phyloP scores from a whole-genome alignment of 2,888 invertebrate species.

The Catotricha subobsoleta region DNA sequence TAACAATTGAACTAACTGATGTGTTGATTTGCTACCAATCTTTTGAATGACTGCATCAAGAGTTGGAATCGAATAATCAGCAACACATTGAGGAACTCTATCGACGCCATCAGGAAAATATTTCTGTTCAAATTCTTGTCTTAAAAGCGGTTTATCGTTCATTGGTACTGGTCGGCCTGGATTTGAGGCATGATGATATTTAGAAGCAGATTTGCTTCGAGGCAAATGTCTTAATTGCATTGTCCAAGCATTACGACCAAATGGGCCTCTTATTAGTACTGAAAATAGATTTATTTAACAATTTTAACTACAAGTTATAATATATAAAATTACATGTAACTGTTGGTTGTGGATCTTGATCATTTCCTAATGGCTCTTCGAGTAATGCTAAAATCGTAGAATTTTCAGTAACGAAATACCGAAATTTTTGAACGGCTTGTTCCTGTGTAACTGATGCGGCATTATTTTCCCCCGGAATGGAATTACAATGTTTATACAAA shows the following conservation, averaged over 20 bases:
- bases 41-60: constrained; percentile 53
- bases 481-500: constrained; percentile 55
- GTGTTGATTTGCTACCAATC: constrained; percentile 32
- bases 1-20: constrained; percentile 51
- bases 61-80: constrained; percentile 81
- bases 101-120: constrained; percentile 69
- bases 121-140: constrained; percentile 49
- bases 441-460: constrained; percentile 21
- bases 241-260: constrained; percentile 91
- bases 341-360: constrained; percentile 85
- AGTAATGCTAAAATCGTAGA: constrained; percentile 72
- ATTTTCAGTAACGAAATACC: constrained; percentile 85
- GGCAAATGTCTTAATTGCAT: constrained; percentile 76
- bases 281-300: constrained; percentile 20
- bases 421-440: constrained; percentile 49
- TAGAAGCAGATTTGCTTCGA: constrained; percentile 55
- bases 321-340: constrained; percentile 37
- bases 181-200: constrained; percentile 32
- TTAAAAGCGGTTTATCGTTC: constrained; percentile 43
- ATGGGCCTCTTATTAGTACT: constrained; percentile 77
- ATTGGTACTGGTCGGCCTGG: constrained; percentile 58
- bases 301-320: neutral
- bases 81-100: constrained; percentile 59
- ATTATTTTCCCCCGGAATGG: constrained; percentile 28
- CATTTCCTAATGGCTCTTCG: constrained; percentile 84